Conservation (phyloP, 1,140 invertebrate genomes). For the Solenopsis fugax region DNA sequence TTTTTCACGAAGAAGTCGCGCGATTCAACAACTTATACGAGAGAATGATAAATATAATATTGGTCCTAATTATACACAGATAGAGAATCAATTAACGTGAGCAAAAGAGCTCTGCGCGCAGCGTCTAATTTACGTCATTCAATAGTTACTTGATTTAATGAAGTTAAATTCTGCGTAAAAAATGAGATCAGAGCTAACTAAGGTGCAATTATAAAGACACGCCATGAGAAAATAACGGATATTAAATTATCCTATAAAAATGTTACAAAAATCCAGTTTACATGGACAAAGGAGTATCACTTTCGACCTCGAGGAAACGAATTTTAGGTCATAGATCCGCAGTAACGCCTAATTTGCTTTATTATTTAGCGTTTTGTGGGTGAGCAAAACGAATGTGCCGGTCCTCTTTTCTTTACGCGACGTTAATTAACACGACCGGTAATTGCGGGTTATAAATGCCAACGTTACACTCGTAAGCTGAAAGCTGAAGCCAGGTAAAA, state of each 20-base stretch:
- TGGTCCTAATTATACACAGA: neutral
- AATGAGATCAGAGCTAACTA: neutral
- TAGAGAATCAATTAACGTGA: neutral
- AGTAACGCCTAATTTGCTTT: slow-evolving; percentile 8
- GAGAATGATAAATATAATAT: neutral
- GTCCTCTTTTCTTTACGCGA: slow-evolving; percentile 5
- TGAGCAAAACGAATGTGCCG: slow-evolving; percentile 10
- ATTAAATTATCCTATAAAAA: slow-evolving; percentile 26
- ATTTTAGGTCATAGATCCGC: neutral
- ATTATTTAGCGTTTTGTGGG: neutral
- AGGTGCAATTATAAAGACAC: neutral
- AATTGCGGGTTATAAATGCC: slow-evolving; percentile 77
- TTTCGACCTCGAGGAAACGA: slow-evolving; percentile 35
- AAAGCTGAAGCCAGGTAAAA: slow-evolving; percentile 76
- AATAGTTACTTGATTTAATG: neutral
- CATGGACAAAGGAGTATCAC: neutral
- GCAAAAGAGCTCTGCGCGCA: neutral
- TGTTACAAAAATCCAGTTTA: slow-evolving; percentile 31
- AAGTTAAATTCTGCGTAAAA: neutral
- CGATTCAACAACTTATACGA: neutral
- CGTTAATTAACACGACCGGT: slow-evolving; percentile 44
- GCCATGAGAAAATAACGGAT: slow-evolving; percentile 24
- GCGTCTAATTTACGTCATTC: neutral
- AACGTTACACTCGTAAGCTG: slow-evolving; percentile 35
- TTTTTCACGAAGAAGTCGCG: neutral